Evolutionary conservation across 2,888 invertebrate species (phyloP).

Genomic region (Smittia aterrima): DNA sequence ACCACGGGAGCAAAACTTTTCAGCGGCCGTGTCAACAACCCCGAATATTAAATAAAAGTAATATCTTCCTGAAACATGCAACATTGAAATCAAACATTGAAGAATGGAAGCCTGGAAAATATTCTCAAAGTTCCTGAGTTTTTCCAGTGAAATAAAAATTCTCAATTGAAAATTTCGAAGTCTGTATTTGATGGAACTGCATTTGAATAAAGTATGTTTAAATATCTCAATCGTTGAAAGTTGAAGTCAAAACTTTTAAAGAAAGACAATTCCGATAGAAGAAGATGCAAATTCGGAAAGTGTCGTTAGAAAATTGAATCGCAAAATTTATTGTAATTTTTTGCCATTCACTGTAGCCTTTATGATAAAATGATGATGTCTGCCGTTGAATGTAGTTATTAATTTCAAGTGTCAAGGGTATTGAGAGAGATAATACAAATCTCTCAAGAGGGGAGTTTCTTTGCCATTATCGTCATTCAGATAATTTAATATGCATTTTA

Average conservation of each 20-base stretch:
- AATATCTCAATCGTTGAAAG: too few relatives aligned
- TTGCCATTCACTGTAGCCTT: not conserved
- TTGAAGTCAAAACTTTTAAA: too few relatives aligned
- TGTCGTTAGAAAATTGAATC: not conserved
- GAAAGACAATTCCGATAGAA: too few relatives aligned
- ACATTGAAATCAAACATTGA: not conserved
- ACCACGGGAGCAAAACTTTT: constrained; percentile 69
- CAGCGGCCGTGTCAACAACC: constrained; percentile 70
- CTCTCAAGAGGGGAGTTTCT: not conserved
- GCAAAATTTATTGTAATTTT: not conserved
- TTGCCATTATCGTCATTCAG: not conserved
- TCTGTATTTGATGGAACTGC: too few relatives aligned
- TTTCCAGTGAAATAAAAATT: too few relatives aligned
- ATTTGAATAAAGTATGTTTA: too few relatives aligned
- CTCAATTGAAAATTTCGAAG: too few relatives aligned
- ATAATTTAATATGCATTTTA: not conserved
- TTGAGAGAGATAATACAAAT: not conserved
- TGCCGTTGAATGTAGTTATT: not conserved
- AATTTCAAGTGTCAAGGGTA: not conserved
- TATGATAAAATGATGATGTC: not conserved
- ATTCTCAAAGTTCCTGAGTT: too few relatives aligned
- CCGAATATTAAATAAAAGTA: constrained; percentile 49
- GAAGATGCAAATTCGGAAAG: too few relatives aligned
- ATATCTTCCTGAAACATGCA: not conserved
- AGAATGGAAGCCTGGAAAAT: too few relatives aligned